These are phyloP conservation scores for Acronicta aceris DNA, from an alignment of 2,888 invertebrate species.

Conservation along the genomic window DNA sequence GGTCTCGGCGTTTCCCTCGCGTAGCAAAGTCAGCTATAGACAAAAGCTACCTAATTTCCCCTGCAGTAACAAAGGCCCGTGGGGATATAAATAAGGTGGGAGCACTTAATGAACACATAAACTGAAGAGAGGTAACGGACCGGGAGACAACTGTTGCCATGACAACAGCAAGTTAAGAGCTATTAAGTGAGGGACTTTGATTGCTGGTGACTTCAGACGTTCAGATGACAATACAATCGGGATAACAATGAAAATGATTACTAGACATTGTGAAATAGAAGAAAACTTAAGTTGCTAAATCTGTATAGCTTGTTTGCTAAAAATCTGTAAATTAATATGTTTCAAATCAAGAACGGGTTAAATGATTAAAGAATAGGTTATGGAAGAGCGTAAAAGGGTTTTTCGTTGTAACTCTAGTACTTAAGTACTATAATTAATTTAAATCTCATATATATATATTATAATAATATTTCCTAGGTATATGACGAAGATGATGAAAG, in stretches of 20 bases:
- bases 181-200: constrained; percentile 27
- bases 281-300: too few relatives aligned
- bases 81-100: constrained; percentile 84
- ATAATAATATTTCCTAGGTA: too few relatives aligned
- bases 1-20: constrained; percentile 52
- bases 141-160: constrained; percentile 73
- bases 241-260: background rate
- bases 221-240: background rate
- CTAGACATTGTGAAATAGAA: too few relatives aligned
- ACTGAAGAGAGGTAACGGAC: constrained; percentile 77
- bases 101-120: constrained; percentile 86
- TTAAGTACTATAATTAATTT: too few relatives aligned
- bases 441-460: too few relatives aligned
- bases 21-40: constrained; percentile 79
- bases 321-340: too few relatives aligned
- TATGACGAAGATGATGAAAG: background rate
- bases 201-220: constrained; percentile 2
- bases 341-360: too few relatives aligned
- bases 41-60: constrained; percentile 81
- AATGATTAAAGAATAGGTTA: too few relatives aligned
- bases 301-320: too few relatives aligned
- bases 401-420: too few relatives aligned
- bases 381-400: too few relatives aligned
- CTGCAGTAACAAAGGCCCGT: constrained; percentile 78
- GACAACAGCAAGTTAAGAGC: constrained; percentile 58